These are phyloP conservation scores for Triplophysa siluroides DNA, from an alignment of 2,113 vertebrate genomes.

Conservation along the genomic window DNA sequence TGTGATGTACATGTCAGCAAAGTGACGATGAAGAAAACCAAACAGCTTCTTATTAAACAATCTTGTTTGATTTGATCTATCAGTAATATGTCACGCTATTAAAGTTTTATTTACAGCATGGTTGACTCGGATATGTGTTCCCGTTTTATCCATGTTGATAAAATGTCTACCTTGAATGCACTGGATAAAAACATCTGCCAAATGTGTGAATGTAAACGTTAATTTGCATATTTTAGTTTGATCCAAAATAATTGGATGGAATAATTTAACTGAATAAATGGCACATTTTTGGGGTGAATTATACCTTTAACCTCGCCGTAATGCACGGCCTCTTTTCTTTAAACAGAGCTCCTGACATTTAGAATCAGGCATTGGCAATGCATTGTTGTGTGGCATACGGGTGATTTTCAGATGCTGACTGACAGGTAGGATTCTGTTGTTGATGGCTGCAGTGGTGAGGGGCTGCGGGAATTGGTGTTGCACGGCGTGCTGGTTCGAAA, in stretches of 20 bases:
- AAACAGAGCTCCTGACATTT: constrained; percentile 6
- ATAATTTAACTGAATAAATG: too few species aligned
- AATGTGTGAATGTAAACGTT: too few species aligned
- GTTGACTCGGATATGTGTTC: too few species aligned
- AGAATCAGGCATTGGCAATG: constrained; percentile 27
- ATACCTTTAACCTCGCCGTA: not conserved
- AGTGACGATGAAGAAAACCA: not conserved
- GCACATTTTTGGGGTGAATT: not conserved
- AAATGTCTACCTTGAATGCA: too few species aligned
- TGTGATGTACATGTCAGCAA: constrained; percentile 29
- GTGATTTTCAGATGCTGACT: constrained; percentile 38
- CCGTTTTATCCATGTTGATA: too few species aligned
- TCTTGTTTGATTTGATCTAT: constrained; percentile 34
- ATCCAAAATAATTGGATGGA: too few species aligned
- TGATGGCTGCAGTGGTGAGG: constrained; percentile 14
- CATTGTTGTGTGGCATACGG: constrained; percentile 1
- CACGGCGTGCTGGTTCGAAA: constrained; percentile 48
- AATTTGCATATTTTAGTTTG: too few species aligned
- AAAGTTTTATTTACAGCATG: not conserved
- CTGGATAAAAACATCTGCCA: too few species aligned
- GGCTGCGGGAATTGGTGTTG: constrained; percentile 51
- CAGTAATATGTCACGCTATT: not conserved
- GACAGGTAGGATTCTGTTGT: constrained; percentile 40
- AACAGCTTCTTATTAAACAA: constrained; percentile 24
- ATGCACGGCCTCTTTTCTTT: not conserved